These are phyloP conservation scores for Pocillopora grandis DNA, from an alignment of 92 coral and sea anemone genomes.

Conservation along the genomic window DNA sequence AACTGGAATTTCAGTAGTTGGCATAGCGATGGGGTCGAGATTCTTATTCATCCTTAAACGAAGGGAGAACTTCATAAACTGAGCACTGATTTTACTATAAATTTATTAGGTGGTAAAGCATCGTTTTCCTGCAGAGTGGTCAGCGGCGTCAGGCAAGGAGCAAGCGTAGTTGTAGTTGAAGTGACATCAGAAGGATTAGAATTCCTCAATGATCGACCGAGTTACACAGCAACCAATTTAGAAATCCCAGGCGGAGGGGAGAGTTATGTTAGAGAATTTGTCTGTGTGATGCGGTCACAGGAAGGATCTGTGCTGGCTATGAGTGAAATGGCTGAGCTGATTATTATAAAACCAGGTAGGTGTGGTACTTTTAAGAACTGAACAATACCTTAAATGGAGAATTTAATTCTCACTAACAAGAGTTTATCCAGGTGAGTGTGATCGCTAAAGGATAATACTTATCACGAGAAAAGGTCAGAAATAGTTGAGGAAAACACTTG, in stretches of 20 bases:
- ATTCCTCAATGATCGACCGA: not conserved
- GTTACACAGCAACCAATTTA: slow-evolving; percentile 1
- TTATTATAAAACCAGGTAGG: slow-evolving; percentile 14
- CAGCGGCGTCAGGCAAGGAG: slow-evolving; percentile 2
- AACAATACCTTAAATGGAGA: no score
- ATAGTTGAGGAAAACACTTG: no score
- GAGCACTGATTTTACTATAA: not conserved
- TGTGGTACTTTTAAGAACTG: not conserved
- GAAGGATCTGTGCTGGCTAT: not conserved
- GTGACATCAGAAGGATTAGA: not conserved
- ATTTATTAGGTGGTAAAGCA: slow-evolving; percentile 6
- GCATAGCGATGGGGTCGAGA: no score
- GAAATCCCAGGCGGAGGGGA: slow-evolving; percentile 3
- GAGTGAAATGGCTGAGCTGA: slow-evolving; percentile 11
- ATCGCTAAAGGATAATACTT: no score
- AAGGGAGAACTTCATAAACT: no score
- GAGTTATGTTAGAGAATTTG: slow-evolving; percentile 6
- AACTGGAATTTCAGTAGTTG: no score
- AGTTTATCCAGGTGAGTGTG: no score
- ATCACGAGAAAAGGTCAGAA: no score
- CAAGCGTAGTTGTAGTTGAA: not conserved
- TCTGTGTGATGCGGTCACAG: slow-evolving; percentile 7
- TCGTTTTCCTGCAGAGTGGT: slow-evolving; percentile 8
- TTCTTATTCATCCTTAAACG: no score
- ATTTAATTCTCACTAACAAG: no score